Evolutionary conservation across 2,888 invertebrate species (phyloP), one percentile per base, ranked within the genome.

Genomic region (Eupithecia tripunctaria): DNA sequence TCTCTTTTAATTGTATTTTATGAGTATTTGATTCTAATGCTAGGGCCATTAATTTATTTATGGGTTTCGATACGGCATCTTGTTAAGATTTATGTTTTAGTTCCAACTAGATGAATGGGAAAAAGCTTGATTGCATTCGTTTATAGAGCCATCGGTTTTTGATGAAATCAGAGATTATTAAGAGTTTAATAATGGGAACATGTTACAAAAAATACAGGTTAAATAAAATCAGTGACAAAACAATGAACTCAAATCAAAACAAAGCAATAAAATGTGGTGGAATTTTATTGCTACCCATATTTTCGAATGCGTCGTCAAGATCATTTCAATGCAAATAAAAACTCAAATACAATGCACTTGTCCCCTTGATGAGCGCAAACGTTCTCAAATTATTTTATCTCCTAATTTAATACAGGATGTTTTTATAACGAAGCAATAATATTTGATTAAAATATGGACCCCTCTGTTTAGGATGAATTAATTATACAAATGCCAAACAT

Each of bases 21-120:
- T 94, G 94, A 92, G 93, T 92, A 92, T 94, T 94, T 94, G 94
- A 94, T 94, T 94, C 94, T 94, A 94, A 94, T 94, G 89, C 89
- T 72, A 82, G 87, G 89, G 86, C 92, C 92, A 94, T 94, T 94
- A 93, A 93, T 94, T 74, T 93, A 93, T 94, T 93, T 91, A 93
- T 92, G 93, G 91, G 92, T 92, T 93, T 92, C 93, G 91, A 91
- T 93, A 91, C 88, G 92, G 91, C 90, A 91, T 88, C 88, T 87
- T 87, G 86, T 86, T 88, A 90, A 89, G 91, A 93, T 92, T 93
- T 92, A 92, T 93, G 89, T 89, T 88, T 87, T 85, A 86, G 88
- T 88, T 86, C 84, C 84, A 80, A 80, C 74, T 86, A 86, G 88
- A 89, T 90, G 88, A 88, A 89, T 88, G 88, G 83, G 82, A 80